Base-by-base conservation (phyloP, 2,888 invertebrate species). In the Scrobipalpa atriplicella region DNA sequence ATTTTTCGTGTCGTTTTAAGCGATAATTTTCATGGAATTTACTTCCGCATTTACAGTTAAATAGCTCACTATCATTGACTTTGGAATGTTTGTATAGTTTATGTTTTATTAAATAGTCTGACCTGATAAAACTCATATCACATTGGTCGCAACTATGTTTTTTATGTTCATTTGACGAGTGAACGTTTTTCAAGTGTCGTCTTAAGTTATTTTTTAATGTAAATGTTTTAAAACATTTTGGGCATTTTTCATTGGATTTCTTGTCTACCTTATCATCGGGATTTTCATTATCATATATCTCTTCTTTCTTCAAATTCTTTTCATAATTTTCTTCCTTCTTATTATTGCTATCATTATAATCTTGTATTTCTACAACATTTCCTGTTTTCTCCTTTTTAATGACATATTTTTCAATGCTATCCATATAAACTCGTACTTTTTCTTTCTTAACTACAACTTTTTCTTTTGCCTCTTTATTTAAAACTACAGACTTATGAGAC, bases 151-250 rank as follows among this genome's bases (percentile, higher is more conserved):
- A 58, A 36, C 38, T 13, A 16, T 16, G 38, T 10, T 10, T 29
- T 36, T 56, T 56, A n/a, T 36, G 11, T 18, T 13, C n/a, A 16
- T 2, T 51, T 51, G 9, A 2, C 10, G 29, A 21, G 9, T 58
- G 58, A 16, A 36, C 2, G n/a, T 19, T 9, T 5, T 58, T 58
- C 16, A 29, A 38, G 18, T 58, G 58, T 9, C 58, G 38, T 9
- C 1, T 58, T n/a, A 58, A 38, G n/a, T 58, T 58, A 38, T 10
- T 13, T 16, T 29, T n/a, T 16, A 58, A 2, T 2, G 58, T 38
- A 16, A 58, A 58, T 18, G 36, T n/a, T 58, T 58, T 56, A 36
- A 11, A 36, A 56, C 56, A 56, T 29, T 29, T 36, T n/a, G 8
- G 58, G 38, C 58, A 54, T 19, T 1, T 21, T 54, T 0, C 18